phyloP scores from a whole-genome alignment of 2,888 invertebrate species.

The Coremacera marginata region DNA sequence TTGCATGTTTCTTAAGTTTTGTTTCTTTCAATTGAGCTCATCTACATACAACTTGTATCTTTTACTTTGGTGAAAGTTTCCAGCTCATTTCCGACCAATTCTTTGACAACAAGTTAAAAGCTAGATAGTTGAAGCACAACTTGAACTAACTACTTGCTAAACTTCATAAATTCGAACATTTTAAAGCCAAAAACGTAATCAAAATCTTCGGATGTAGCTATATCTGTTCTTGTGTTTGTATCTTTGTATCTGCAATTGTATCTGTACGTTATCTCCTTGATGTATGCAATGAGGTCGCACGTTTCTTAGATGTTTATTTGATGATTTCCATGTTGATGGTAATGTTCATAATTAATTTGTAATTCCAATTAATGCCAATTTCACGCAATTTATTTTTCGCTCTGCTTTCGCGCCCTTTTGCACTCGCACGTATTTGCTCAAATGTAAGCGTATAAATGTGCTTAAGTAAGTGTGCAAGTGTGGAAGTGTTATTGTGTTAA shows the following conservation, averaged over 20 bases:
- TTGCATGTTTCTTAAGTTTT: neutral
- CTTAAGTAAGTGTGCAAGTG: too few species aligned
- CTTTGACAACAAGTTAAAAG: too few species aligned
- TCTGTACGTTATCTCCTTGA: neutral
- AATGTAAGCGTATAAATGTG: too few species aligned
- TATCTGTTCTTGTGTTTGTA: neutral
- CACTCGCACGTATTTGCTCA: too few species aligned
- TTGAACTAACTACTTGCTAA: neutral
- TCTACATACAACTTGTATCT: too few species aligned
- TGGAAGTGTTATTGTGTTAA: too few species aligned
- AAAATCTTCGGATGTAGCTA: neutral
- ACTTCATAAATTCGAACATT: neutral
- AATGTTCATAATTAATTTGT: constrained; percentile 17
- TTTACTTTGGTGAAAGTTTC: too few species aligned
- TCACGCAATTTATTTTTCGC: neutral
- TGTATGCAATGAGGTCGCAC: constrained; percentile 22
- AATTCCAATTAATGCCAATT: constrained; percentile 24
- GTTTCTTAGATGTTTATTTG: neutral
- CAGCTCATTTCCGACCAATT: too few species aligned
- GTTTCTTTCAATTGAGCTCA: too few species aligned
- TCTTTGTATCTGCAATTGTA: neutral
- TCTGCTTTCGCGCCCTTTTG: too few species aligned
- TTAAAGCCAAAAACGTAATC: neutral
- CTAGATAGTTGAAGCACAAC: too few species aligned
- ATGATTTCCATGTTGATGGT: neutral